Evolutionary conservation across 2,797 vertebrate species (phyloP), one percentile per base, ranked within the genome.

Genomic region (Parambassis ranga): DNA sequence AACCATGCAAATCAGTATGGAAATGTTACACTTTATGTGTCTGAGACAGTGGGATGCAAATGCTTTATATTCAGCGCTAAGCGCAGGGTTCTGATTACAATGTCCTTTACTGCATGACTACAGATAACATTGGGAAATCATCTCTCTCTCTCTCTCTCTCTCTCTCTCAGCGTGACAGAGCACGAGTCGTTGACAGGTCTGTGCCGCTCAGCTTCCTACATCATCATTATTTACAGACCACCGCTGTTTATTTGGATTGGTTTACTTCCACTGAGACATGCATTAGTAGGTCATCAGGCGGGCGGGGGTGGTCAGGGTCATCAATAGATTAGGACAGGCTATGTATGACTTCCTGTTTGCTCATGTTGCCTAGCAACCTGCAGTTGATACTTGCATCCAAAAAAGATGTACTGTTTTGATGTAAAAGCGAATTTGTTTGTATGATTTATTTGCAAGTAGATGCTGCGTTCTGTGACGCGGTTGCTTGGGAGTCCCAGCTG

Each of bases 1-100:
- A 90, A 84, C 87, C 87, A 88, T 71, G 64, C 55, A 85, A 87
- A 60, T 61, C 2, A 4, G 10, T 30, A 8, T 19, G 35, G 35
- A 70, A 75, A 82, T 84, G 82, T 87, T 91, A 80, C 89, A 85
- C 87, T 87, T 68, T 88, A 88, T 79, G 64, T 81, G 73, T 76
- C 61, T 63, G 65, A 74, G 56, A 59, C 65, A 59, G 38, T 39
- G 36, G 42, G 57, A 30, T 41, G 69, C 61, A 59, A 46, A 71
- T 65, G 65, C 37, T 63, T 61, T n/a, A 7, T 65, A 73, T 86
- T 79, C 67, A 46, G 9, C n/a, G 9, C n/a, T 0, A 1, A 39
- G 35, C 27, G 3, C 24, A 13, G 38, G 1, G 16, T 46, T 20
- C 19, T 69, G 56, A 75, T 78, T 60, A 31, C 28, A 44, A 50